These are phyloP conservation scores for Gila robusta DNA, from an alignment of 2,797 vertebrate genomes.

Conservation along the genomic window DNA sequence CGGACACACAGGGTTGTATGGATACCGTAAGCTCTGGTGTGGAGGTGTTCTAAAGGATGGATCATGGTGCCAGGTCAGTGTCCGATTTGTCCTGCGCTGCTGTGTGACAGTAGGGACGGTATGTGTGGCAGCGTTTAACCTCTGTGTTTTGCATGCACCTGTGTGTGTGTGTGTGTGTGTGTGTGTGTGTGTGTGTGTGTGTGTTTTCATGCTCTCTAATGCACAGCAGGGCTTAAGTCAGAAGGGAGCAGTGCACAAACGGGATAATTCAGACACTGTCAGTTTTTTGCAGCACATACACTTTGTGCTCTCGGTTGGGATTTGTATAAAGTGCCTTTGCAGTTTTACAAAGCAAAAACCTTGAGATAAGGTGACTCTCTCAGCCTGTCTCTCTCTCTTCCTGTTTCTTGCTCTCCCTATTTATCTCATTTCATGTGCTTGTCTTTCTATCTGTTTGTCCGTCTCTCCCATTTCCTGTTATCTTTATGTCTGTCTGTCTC, in stretches of 20 bases:
- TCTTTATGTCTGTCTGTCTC: background rate
- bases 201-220: conserved; percentile 19
- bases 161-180: conserved; percentile 20
- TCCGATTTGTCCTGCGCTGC: conserved; percentile 60
- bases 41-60: conserved; percentile 76
- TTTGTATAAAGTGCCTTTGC: conserved; percentile 35
- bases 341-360: conserved; percentile 19
- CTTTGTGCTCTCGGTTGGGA: background rate
- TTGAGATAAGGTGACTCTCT: conserved; percentile 4
- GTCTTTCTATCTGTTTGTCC: background rate
- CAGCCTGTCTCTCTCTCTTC: background rate
- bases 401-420: background rate
- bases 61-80: conserved; percentile 79
- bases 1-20: conserved; percentile 36
- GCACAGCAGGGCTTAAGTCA: conserved; percentile 32
- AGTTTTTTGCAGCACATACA: conserved; percentile 10
- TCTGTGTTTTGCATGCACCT: conserved; percentile 13
- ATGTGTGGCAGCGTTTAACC: conserved; percentile 17
- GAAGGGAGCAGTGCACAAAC: background rate
- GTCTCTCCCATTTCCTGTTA: background rate
- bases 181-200: too few species aligned
- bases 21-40: conserved; percentile 55
- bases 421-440: background rate
- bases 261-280: conserved; percentile 9
- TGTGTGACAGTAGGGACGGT: background rate